phyloP scores from a whole-genome alignment of 2,888 invertebrate species.

The Ashinkailepas kermadecensis region DNA sequence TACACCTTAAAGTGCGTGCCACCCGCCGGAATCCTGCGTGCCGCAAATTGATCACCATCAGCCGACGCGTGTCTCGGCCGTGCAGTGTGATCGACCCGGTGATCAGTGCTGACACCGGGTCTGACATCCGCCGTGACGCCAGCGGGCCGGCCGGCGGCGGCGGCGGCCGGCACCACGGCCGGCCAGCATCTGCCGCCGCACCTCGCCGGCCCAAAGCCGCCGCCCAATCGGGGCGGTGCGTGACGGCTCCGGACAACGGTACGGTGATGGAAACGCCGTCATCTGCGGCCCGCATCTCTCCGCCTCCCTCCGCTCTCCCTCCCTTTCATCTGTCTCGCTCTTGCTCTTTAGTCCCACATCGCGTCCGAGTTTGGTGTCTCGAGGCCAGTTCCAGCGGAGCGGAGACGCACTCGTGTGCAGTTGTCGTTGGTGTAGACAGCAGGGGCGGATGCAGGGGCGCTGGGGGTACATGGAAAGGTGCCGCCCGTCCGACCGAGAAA shows the following conservation, averaged over 20 bases:
- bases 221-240: not conserved
- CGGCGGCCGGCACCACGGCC: not conserved
- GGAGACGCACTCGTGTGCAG: too few species aligned
- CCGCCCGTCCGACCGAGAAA: too few species aligned
- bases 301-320: not conserved
- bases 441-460: too few species aligned
- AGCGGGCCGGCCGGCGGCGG: not conserved
- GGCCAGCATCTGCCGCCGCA: not conserved
- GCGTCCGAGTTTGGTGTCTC: too few species aligned
- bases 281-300: not conserved
- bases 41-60: too few species aligned
- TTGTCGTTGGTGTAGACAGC: too few species aligned
- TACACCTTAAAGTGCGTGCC: too few species aligned
- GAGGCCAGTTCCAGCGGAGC: too few species aligned
- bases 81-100: not conserved
- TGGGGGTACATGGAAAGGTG: too few species aligned
- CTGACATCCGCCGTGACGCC: too few species aligned
- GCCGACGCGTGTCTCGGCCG: not conserved
- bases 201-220: not conserved
- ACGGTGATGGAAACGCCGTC: not conserved
- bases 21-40: too few species aligned
- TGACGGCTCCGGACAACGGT: not conserved
- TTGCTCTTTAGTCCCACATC: not conserved
- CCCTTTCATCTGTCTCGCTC: not conserved
- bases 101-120: too few species aligned